Conservation (phyloP, 2,888 invertebrate genomes). For the Lithophane socia region DNA sequence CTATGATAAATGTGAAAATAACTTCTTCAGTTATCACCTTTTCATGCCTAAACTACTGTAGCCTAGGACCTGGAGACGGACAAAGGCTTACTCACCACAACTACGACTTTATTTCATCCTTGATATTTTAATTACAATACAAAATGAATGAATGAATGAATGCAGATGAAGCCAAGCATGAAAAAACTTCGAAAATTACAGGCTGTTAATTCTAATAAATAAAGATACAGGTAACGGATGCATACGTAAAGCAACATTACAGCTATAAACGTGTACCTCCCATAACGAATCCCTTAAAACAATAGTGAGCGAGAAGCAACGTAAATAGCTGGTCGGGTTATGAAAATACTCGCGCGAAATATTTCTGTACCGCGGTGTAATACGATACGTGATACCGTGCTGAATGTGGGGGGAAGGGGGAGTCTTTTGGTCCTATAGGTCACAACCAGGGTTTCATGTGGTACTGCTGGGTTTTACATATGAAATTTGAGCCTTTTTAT, state of each 20-base stretch:
- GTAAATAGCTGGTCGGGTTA: constrained; percentile 63
- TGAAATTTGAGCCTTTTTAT: background rate
- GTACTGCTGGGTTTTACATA: background rate
- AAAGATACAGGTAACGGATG: constrained; percentile 5
- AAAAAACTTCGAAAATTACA: constrained; percentile 1
- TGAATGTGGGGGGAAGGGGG: constrained; percentile 34
- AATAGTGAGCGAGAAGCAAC: constrained; percentile 55
- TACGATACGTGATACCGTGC: constrained; percentile 58
- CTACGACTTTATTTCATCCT: background rate
- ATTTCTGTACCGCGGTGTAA: constrained; percentile 64
- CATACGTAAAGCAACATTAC: constrained; percentile 6
- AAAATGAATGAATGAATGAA: too few species aligned
- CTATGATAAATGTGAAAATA: background rate
- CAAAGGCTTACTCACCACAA: too few species aligned
- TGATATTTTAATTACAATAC: background rate
- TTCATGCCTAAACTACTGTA: background rate
- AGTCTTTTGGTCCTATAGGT: constrained; percentile 1
- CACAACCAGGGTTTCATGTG: background rate
- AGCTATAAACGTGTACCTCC: constrained; percentile 24
- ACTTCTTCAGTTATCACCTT: background rate
- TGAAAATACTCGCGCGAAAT: constrained; percentile 68
- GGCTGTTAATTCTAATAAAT: background rate
- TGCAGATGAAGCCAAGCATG: background rate
- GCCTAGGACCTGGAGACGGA: background rate
- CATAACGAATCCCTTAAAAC: constrained; percentile 58